phyloP scores from a whole-genome alignment of 2,113 vertebrate genomes.

The Elgaria multicarinata region DNA sequence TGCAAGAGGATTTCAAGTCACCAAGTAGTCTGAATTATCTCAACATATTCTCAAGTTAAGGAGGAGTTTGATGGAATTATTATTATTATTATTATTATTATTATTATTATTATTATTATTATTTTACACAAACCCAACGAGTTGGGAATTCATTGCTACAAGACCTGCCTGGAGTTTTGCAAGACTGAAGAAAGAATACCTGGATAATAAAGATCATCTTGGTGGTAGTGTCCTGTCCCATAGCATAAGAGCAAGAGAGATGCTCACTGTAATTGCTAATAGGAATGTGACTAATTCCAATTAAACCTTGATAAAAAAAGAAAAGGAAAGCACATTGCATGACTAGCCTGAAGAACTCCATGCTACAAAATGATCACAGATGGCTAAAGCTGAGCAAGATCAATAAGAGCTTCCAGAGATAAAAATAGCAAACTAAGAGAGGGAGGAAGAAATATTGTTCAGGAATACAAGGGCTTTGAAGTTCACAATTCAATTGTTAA shows the following conservation, averaged over 20 bases:
- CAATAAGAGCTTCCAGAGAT: neutral
- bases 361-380: slow-evolving; percentile 15
- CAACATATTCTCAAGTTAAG: no score
- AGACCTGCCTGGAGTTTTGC: neutral
- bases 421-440: neutral
- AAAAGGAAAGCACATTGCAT: neutral
- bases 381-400: neutral
- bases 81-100: no score
- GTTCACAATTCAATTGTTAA: neutral
- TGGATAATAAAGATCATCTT: neutral
- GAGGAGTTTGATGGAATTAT: no score
- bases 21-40: neutral
- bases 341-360: neutral
- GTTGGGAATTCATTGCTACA: neutral
- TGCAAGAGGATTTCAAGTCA: neutral
- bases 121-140: neutral
- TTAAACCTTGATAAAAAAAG: neutral
- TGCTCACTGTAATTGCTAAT: neutral
- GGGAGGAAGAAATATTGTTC: neutral
- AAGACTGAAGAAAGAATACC: neutral
- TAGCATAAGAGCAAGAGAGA: neutral
- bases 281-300: neutral
- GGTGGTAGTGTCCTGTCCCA: neutral
- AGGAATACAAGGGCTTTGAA: neutral
- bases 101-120: no score